Evolutionary conservation across 2,888 invertebrate species (phyloP), one percentile per base, ranked within the genome.

Genomic region (Sminthurinus aureus): DNA sequence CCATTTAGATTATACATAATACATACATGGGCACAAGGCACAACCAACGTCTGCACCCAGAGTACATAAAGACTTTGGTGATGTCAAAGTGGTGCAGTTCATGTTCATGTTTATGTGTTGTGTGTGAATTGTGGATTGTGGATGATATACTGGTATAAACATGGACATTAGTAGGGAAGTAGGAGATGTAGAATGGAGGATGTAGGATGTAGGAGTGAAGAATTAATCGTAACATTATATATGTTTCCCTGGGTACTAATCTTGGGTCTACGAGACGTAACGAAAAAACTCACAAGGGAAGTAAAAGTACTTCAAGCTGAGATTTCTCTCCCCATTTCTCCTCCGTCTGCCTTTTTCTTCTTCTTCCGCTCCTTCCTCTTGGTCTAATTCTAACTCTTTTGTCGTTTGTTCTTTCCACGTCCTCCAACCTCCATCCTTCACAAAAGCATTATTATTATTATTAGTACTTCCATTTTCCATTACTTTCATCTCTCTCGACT

Each of bases 261-360:
- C 69, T 79, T 51, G 50, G 50, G 69, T 79, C 71, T 50, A n/a
- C 50, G 79, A 69, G 66, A 66, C 69, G 69, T 15, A 71, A 79
- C 69, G 79, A 79, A 38, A 38, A 38, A 79, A 69, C 79, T 79
- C 69, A 69, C 69, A 38, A 66, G 79, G 69, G 79, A 79, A 67
- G 38, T 26, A 58, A 20, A 79, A 69, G 50, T 79, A 38, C 50
- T 24, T 26, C 51, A 79, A 22, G 38, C 38, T 38, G 38, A 38
- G 38, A 38, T 38, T 38, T 38, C 38, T 38, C 38, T 38, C 24
- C 50, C 51, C 79, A 79, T 38, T 66, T 66, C 51, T 38, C 38
- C 38, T 51, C n/a, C n/a, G 3, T 20, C 69, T 9, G 11, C 9
- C 20, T 22, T 9, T 9, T 11, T 20, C 69, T 69, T 69, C 20